Evolutionary conservation across 2,113 vertebrate genomes (phyloP).

Genomic region (Xyliphius kryptos): DNA sequence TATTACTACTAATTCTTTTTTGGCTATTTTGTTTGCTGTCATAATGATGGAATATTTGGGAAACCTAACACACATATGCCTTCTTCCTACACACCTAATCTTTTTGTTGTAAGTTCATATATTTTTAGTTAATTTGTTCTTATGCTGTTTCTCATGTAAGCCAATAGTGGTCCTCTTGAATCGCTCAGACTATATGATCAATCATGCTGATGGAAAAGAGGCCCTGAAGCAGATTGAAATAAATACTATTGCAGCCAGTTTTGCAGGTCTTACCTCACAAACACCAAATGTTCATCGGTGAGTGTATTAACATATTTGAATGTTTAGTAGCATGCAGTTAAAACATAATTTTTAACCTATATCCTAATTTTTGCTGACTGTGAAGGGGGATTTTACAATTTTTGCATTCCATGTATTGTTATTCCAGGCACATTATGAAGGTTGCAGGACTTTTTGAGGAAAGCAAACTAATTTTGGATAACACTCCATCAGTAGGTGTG

Average conservation of each 20-base stretch:
- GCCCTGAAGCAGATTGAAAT: conserved; percentile 91
- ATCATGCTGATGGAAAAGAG: conserved; percentile 57
- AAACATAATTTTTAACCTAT: too few species aligned
- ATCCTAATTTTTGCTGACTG: too few species aligned
- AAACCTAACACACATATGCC: too few species aligned
- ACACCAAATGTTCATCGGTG: conserved; percentile 76
- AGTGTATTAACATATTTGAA: too few species aligned
- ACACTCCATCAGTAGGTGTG: conserved; percentile 75
- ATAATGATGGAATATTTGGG: too few species aligned
- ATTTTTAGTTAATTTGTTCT: too few species aligned
- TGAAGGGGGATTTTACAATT: too few species aligned
- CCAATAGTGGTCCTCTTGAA: conserved; percentile 82
- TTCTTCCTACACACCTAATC: too few species aligned
- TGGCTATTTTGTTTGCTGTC: too few species aligned
- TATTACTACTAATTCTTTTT: too few species aligned
- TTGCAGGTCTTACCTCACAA: conserved; percentile 82
- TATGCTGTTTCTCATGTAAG: conserved; percentile 60
- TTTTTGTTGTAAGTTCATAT: too few species aligned
- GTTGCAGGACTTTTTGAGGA: conserved; percentile 71
- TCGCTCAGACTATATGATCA: conserved; percentile 96
- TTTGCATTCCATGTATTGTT: not conserved
- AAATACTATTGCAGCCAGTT: conserved; percentile 93
- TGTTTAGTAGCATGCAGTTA: too few species aligned
- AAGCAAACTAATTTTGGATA: conserved; percentile 68
- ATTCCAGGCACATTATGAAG: conserved; percentile 71